phyloP scores from a whole-genome alignment of 2,113 vertebrate genomes.

The Oreamnos americanus region DNA sequence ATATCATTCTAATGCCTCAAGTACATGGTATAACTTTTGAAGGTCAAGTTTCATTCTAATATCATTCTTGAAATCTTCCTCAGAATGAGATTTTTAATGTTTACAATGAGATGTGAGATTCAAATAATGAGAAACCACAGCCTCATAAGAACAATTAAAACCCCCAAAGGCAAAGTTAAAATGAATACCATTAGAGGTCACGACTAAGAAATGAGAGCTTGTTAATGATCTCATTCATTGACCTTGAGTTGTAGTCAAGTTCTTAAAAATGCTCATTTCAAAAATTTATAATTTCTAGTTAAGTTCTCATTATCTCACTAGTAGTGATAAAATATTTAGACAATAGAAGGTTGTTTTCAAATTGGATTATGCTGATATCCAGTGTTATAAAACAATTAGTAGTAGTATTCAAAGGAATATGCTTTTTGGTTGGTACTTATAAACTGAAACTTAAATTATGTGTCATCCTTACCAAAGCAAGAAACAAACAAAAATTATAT shows the following conservation, averaged over 20 bases:
- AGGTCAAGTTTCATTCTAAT: not conserved
- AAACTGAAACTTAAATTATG: not conserved
- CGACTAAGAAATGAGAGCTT: slow-evolving; percentile 14
- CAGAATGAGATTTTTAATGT: slow-evolving; percentile 22
- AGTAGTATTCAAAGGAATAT: not conserved
- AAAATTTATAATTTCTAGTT: slow-evolving; percentile 45
- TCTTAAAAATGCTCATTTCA: slow-evolving; percentile 29
- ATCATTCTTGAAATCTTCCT: not conserved
- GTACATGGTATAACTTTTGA: not conserved
- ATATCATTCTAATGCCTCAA: not conserved
- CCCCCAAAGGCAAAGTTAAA: slow-evolving; percentile 26
- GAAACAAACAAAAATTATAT: not conserved
- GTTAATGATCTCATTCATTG: slow-evolving; percentile 42
- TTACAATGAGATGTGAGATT: slow-evolving; percentile 27
- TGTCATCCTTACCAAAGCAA: not conserved
- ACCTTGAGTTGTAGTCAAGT: not conserved
- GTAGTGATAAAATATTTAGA: slow-evolving; percentile 48
- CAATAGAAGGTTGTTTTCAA: not conserved
- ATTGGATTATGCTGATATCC: not conserved
- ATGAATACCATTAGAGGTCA: slow-evolving; percentile 17
- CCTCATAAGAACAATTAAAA: slow-evolving; percentile 6
- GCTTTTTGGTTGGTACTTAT: not conserved
- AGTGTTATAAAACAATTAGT: not conserved
- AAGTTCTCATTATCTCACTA: slow-evolving; percentile 29
- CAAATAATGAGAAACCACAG: slow-evolving; percentile 27